Evolutionary conservation across 2,113 vertebrate species (phyloP), one percentile per base, ranked within the genome.

Genomic region (Menura novaehollandiae): DNA sequence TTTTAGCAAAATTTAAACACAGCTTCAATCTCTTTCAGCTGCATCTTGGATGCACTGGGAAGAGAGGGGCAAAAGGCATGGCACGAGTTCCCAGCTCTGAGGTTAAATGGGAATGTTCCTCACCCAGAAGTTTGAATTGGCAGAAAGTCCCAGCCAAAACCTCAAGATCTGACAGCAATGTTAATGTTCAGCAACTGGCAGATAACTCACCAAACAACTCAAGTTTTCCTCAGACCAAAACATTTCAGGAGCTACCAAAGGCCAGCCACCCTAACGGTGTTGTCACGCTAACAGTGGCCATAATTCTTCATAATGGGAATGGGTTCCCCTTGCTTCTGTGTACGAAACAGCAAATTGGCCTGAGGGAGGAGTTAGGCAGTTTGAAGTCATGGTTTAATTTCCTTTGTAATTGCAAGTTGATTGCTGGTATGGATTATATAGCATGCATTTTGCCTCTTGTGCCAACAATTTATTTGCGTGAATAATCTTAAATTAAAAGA

Each of bases 401-500:
- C 91, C 74, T 97, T 93, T 91, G 94, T 97, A 98, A 98, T 98
- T 97, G 93, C 87, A 93, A 92, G 93, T 95, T 97, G 95, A 98
- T 98, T 97, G 92, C 96, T 89, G 79, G 81, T 91, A 78, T 98
- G 97, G 97, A 97, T 97, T 97, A 96, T 62, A 55, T 79, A 79
- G 59, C 81, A 73, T 58, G 66, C 75, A 73, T 95, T 68, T 95
- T 96, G 87, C 95, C 77, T 91, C 89, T 88, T 89, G 68, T 27
- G 89, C 62, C 91, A 96, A 49, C n/a, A 62, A 80, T 97, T 97
- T 97, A 95, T 89, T 97, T 91, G 89, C 94, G 93, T 93, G 89
- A 84, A 76, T 97, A 96, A 97, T 93, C 96, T 97, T 94, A 95
- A 98, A 97, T 97, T 97, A 98, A 97, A 98, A 97, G 89, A 91